These are phyloP conservation scores for Hippocampus kuda DNA, from an alignment of 2,797 vertebrate species.

Conservation along the genomic window DNA sequence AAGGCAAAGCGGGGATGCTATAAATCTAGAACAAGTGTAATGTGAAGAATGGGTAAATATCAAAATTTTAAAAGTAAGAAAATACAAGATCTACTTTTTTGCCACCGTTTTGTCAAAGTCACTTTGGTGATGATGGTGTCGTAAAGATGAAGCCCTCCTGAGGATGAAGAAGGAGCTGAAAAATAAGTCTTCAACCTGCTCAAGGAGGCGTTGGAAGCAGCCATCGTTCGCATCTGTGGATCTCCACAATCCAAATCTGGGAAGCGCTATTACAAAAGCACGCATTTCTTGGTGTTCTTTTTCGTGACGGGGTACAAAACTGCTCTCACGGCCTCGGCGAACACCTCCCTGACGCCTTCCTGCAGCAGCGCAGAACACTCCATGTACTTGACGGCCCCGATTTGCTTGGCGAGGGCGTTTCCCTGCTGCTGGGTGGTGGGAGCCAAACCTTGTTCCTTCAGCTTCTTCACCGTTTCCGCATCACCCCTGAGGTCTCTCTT, in stretches of 20 bases:
- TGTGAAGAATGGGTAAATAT: constrained; percentile 57
- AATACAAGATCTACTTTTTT: constrained; percentile 46
- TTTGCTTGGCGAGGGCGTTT: constrained; percentile 80
- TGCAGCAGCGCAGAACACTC: constrained; percentile 87
- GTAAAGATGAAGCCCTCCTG: constrained; percentile 44
- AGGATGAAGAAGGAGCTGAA: constrained; percentile 47
- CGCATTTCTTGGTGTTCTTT: constrained; percentile 84
- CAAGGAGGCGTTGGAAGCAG: constrained; percentile 29
- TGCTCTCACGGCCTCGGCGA: constrained; percentile 82
- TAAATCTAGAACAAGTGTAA: constrained; percentile 53
- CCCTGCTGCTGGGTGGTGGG: constrained; percentile 86
- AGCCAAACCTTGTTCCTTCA: constrained; percentile 84
- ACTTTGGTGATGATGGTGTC: constrained; percentile 61
- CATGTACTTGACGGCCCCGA: constrained; percentile 88
- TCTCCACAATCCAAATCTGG: constrained; percentile 50
- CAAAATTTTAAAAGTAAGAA: constrained; percentile 55
- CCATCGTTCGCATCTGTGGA: constrained; percentile 43
- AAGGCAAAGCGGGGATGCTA: constrained; percentile 58
- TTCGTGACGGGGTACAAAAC: constrained; percentile 84
- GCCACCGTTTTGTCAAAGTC: constrained; percentile 55
- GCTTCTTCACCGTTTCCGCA: constrained; percentile 82
- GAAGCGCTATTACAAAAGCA: constrained; percentile 74
- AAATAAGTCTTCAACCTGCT: constrained; percentile 35
- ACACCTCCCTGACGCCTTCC: constrained; percentile 84
- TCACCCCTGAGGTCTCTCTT: constrained; percentile 85